Evolutionary conservation across 2,797 vertebrate genomes (phyloP), one percentile per base, ranked within the genome.

Genomic region (Kryptolebias ocellatus): DNA sequence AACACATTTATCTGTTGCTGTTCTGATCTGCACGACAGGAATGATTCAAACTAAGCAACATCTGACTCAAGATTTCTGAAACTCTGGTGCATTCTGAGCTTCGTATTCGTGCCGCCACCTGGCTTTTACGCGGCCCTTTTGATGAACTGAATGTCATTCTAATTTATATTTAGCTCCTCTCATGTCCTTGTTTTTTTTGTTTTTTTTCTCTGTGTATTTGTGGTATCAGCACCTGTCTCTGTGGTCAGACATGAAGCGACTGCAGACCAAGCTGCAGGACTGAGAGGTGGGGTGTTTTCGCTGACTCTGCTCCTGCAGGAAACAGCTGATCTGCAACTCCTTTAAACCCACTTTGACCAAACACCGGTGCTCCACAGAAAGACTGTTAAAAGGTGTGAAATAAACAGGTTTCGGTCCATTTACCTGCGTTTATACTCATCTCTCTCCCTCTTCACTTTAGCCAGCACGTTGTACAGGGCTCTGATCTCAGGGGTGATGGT

Each of bases 361-460:
- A 45, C 34, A 28, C 10, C 18, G 27, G 10, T 20, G 17, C 10
- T 28, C 28, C 10, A 55, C 5, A 61, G 18, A 29, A 67, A 62
- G 39, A n/a, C 12, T 15, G 27, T 52, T 55, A 1, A 17, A 42
- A 14, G 2, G 4, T 15, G 9, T 28, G 17, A 54, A 44, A 70
- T 62, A 76, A 80, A 76, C 46, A 1, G 15, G 12, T 27, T 72
- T 55, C 0, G 37, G 34, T 61, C 31, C 14, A 72, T 94, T 95
- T 94, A 98, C 98, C 96, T 98, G 88, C 95, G 94, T 87, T 98
- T 99, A 86, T 97, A 99, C 83, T 98, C 97, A 46, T 99, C 98
- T 42, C 97, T 89, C 83, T 98, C 98, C 70, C 98, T 84, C 93
- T 98, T 99, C 79, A 99, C 97, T 89, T 99, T 99, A 80, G 95